Conservation (phyloP, 2,797 vertebrate genomes). For the Pyrocephalus nanus region DNA sequence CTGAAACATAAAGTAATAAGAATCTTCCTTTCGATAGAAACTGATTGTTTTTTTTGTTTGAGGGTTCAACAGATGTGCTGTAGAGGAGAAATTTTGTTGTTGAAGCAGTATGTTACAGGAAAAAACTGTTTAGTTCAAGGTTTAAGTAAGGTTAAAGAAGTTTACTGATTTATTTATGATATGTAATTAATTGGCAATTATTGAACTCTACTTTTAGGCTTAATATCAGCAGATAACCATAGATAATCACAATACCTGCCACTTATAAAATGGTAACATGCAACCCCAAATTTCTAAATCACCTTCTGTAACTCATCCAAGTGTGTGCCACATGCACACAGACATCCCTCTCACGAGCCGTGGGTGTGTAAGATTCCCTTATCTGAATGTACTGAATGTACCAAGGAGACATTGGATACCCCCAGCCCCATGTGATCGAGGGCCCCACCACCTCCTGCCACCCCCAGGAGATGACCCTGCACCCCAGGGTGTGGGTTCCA, state of each 20-base stretch:
- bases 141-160: neutral
- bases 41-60: neutral
- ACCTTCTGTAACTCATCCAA: neutral
- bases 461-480: neutral
- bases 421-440: neutral
- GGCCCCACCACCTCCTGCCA: neutral
- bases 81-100: neutral
- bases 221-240: neutral
- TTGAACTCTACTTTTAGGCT: neutral
- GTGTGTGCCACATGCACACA: rapidly evolving
- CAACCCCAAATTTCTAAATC: neutral
- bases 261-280: neutral
- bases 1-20: neutral
- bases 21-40: neutral
- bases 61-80: neutral
- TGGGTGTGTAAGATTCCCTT: neutral
- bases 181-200: neutral
- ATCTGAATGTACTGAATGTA: neutral
- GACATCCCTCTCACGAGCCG: rapidly evolving
- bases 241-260: neutral
- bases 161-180: neutral
- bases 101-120: neutral
- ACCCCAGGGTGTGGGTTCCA: neutral
- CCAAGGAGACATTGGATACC: neutral
- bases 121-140: neutral